Conservation (phyloP, 2,888 invertebrate species). For the Cephus pulcher region DNA sequence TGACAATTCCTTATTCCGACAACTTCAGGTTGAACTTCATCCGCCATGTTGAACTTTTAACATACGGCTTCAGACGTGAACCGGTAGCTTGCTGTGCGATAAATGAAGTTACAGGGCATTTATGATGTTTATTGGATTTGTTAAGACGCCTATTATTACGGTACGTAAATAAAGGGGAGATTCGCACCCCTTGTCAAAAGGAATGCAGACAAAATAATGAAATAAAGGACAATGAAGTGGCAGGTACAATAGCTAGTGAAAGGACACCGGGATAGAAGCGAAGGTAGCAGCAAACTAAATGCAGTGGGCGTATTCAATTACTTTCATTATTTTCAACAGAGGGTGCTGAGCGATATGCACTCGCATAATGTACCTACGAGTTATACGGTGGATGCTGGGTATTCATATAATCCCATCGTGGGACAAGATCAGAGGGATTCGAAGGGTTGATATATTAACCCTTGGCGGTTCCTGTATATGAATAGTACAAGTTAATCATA, state of each 20-base stretch:
- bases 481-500: conserved; percentile 16
- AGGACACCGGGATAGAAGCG: conserved; percentile 13
- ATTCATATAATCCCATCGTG: conserved; percentile 27
- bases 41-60: not conserved
- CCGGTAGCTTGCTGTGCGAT: not conserved
- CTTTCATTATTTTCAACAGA: conserved; percentile 61
- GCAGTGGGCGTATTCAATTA: conserved; percentile 66
- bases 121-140: conserved; percentile 63
- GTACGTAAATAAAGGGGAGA: conserved; percentile 47
- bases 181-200: conserved; percentile 30
- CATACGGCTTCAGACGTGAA: not conserved
- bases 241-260: conserved; percentile 58
- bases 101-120: conserved; percentile 44
- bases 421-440: conserved; percentile 28
- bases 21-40: not conserved
- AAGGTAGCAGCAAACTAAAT: conserved; percentile 47
- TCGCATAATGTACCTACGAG: conserved; percentile 16
- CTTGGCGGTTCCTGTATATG: not conserved
- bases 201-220: conserved; percentile 59
- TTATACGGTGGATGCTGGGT: conserved; percentile 6
- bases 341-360: conserved; percentile 40
- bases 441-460: conserved; percentile 15
- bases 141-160: conserved; percentile 60
- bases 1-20: not conserved
- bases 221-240: conserved; percentile 60